Conservation (phyloP, 2,113 vertebrate genomes). For the Eidolon helvum region DNA sequence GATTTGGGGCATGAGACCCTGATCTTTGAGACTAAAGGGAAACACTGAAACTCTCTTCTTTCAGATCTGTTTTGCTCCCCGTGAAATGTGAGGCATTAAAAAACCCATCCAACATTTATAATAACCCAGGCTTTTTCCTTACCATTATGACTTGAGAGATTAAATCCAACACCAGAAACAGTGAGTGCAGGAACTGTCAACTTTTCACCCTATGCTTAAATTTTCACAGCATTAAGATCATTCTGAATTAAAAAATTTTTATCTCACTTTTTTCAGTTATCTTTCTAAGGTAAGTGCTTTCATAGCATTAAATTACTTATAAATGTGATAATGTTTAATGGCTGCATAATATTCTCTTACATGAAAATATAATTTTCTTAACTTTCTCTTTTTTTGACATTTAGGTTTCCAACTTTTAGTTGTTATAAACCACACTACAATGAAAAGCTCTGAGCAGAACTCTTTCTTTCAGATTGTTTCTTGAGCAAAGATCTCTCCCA, state of each 20-base stretch:
- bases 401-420: neutral
- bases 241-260: conserved; percentile 9
- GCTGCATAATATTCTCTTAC: neutral
- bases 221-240: neutral
- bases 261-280: neutral
- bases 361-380: conserved; percentile 30
- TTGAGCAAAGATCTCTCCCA: neutral
- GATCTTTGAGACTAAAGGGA: neutral
- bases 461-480: conserved; percentile 21
- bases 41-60: neutral
- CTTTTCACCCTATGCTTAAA: neutral
- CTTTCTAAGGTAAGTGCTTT: neutral
- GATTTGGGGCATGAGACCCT: neutral
- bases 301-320: neutral
- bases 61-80: neutral
- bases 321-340: neutral
- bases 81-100: neutral
- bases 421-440: neutral
- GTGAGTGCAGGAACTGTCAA: neutral
- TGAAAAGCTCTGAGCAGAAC: conserved; percentile 21
- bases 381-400: neutral
- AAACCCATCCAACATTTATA: neutral
- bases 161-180: neutral
- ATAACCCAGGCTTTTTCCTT: neutral
- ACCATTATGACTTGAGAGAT: neutral